Conservation (phyloP, 2,113 vertebrate genomes). For the Strigops habroptila region DNA sequence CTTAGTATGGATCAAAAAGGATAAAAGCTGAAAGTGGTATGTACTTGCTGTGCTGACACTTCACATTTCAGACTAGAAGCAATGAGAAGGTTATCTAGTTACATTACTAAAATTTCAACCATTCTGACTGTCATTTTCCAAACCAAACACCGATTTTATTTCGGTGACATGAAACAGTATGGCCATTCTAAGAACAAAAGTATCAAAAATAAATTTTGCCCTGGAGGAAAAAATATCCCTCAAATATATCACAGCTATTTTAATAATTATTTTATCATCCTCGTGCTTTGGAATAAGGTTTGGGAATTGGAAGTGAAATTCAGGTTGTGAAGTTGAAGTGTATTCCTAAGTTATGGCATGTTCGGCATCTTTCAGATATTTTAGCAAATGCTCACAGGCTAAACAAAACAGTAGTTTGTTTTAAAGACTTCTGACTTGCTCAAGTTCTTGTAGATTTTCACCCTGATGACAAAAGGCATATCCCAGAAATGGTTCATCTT, state of each 20-base stretch:
- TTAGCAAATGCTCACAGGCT: background rate
- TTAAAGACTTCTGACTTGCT: background rate
- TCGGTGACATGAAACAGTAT: background rate
- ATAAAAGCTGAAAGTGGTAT: background rate
- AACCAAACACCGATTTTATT: background rate
- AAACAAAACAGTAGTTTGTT: background rate
- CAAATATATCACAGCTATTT: background rate
- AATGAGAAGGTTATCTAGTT: background rate
- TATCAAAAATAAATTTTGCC: background rate
- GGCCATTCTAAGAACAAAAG: background rate
- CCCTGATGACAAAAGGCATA: background rate
- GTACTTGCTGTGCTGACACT: background rate
- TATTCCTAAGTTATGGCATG: background rate
- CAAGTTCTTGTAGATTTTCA: background rate
- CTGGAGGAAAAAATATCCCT: background rate
- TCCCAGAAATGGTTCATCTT: background rate
- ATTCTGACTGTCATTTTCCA: background rate
- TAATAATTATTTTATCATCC: background rate
- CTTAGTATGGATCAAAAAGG: background rate
- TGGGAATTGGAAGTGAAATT: background rate
- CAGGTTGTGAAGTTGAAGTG: background rate
- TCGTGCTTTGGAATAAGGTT: background rate
- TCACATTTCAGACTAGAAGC: background rate
- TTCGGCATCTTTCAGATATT: background rate
- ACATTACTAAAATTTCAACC: background rate